Percentiles rank a stretch among this genome's conserved stretches.
phyloP scores from a whole-genome alignment of 2,797 vertebrate genomes.

The Mionectes olivaceus region DNA sequence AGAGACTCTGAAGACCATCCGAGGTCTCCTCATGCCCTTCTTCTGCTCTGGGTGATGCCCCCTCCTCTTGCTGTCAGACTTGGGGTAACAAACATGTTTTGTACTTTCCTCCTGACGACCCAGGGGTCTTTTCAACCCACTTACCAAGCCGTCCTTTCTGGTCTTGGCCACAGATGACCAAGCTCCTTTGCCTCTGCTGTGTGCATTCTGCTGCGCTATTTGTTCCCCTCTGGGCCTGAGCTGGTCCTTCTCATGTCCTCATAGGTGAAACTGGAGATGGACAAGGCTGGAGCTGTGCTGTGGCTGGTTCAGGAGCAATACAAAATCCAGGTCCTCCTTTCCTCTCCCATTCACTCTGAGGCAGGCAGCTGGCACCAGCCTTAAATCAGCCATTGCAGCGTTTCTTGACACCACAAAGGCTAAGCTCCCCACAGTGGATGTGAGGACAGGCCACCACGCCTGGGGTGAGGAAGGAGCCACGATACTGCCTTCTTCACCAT shows the following conservation, averaged over 20 bases:
- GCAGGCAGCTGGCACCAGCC: not conserved
- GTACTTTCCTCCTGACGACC: not conserved
- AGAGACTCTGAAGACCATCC: not conserved
- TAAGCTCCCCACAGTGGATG: not conserved
- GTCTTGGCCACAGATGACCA: not conserved
- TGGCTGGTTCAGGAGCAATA: not conserved
- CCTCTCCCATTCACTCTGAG: not conserved
- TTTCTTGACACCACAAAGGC: not conserved
- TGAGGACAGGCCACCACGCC: not conserved
- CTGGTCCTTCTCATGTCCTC: not conserved
- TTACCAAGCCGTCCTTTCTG: conserved; percentile 5
- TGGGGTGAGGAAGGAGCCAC: not conserved
- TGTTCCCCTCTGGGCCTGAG: not conserved
- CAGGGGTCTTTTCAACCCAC: not conserved
- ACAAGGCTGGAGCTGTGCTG: not conserved
- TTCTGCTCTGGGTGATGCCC: not conserved
- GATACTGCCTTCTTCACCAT: not conserved
- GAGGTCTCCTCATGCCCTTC: not conserved
- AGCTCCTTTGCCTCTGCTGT: not conserved
- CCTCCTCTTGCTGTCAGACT: not conserved
- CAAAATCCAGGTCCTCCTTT: not conserved
- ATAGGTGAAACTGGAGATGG: not conserved
- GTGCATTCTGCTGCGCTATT: not conserved
- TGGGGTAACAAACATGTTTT: not conserved
- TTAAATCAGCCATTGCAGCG: not conserved